These are phyloP conservation scores for Cettia cetti DNA, from an alignment of 2,113 vertebrate species.

Conservation along the genomic window DNA sequence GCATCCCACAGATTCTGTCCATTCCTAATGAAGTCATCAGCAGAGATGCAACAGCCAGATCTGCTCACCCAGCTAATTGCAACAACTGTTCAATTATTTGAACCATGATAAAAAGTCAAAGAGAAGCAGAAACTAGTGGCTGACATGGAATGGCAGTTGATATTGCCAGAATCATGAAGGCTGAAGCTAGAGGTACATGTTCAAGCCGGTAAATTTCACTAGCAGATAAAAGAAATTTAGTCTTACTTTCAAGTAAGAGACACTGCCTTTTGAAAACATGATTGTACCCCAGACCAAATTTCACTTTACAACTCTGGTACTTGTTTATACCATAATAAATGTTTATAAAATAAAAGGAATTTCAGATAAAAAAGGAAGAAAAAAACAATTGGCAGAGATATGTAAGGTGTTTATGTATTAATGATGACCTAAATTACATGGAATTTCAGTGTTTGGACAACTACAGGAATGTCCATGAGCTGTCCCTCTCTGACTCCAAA, in stretches of 20 bases:
- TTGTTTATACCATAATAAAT: not conserved
- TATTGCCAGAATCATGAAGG: not conserved
- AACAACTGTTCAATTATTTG: not conserved
- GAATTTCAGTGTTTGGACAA: not conserved
- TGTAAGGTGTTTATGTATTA: not conserved
- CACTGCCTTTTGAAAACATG: not conserved
- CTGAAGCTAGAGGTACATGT: not conserved
- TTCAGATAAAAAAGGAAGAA: not conserved
- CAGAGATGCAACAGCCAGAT: not conserved
- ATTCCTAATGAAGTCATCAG: conserved; percentile 20
- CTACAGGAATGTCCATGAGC: not conserved
- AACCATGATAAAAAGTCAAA: not conserved
- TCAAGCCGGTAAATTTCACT: not conserved
- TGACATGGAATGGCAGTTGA: not conserved
- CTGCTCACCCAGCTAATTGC: not conserved
- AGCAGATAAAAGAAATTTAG: not conserved
- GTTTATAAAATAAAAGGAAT: not conserved
- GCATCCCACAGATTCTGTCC: not conserved
- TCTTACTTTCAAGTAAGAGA: not conserved
- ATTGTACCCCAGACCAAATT: not conserved
- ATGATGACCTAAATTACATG: not conserved
- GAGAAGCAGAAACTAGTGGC: not conserved
- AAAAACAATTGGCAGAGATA: not conserved
- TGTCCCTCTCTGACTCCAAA: not conserved
- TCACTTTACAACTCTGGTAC: not conserved